Percentiles rank a stretch among this genome's conserved stretches.
Conservation (phyloP, 2,888 invertebrate species). For the Ypsolopha sequella region DNA sequence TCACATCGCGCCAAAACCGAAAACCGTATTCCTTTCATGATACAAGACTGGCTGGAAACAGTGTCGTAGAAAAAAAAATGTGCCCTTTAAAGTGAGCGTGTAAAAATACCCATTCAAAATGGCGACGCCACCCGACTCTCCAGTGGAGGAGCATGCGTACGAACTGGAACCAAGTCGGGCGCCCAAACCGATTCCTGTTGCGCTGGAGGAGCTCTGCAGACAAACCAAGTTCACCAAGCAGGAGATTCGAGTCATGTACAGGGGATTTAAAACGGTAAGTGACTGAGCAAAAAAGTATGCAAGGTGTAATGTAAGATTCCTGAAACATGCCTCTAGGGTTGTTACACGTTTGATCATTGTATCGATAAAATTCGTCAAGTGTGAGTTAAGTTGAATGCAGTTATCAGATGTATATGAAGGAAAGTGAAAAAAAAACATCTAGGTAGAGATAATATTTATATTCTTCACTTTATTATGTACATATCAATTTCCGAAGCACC, state of each 20-base stretch:
- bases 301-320: no score
- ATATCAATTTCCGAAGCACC: no score
- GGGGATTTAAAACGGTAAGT: constrained; percentile 95
- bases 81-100: not conserved
- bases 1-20: not conserved
- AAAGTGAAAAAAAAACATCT: no score
- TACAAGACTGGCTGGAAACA: not conserved
- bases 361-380: no score
- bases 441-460: no score
- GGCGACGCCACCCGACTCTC: constrained; percentile 90
- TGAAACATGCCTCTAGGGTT: no score
- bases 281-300: no score
- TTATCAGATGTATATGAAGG: no score
- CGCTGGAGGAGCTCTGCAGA: constrained; percentile 90
- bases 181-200: constrained; percentile 87
- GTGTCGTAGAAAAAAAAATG: not conserved
- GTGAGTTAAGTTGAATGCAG: no score
- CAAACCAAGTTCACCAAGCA: constrained; percentile 96
- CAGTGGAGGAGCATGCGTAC: constrained; percentile 88
- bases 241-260: constrained; percentile 97
- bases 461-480: no score
- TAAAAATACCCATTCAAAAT: constrained; percentile 44
- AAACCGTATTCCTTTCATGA: not conserved
- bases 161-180: constrained; percentile 85
- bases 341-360: no score